Evolutionary conservation across 2,888 invertebrate species (phyloP), one percentile per base, ranked within the genome.

Genomic region (Galerucella nymphaeae): DNA sequence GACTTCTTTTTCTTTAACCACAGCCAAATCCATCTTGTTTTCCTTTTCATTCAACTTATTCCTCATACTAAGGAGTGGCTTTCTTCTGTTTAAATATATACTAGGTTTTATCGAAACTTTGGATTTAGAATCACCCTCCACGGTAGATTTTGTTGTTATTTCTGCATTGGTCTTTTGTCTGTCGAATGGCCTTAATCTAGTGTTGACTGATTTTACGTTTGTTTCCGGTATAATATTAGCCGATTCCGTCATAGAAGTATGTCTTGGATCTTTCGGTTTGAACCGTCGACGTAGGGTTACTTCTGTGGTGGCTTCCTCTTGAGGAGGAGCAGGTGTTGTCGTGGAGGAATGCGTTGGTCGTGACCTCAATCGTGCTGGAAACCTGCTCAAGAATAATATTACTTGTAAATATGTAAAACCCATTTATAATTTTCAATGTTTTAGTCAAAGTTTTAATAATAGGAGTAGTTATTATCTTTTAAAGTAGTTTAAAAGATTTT

Each of bases 341-440:
- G 87, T 82, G 84, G 87, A 75, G 4, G 74, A 76, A 2, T 75
- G 66, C 8, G 78, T 64, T 78, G 85, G 88, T 42, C 86, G 82
- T n/a, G 75, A 76, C 78, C 89, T 86, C 10, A 82, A 78, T 81
- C 90, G 85, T 67, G 87, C 88, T 1, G 90, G 89, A 71, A 75
- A 78, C 61, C 78, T 77, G 64, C 16, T 70, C 70, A 57, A 66
- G 16, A 55, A 10, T 45, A 38, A 14, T 6, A 16, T 48, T 18
- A 18, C 14, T 16, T 42, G 10, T 13, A 11, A 42, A 42, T 42
- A 11, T 42, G 11, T 42, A 13, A 10, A 42, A 2, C 11, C 11
- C 23, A 3, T 23, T 23, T 23, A 3, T 23, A 23, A 23, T 23
- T 23, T 2, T 23, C 23, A 23, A 23, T 23, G 23, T 2, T 23